Base-by-base conservation (phyloP, 2,113 vertebrate species). In the Heterotilapia buettikoferi region DNA sequence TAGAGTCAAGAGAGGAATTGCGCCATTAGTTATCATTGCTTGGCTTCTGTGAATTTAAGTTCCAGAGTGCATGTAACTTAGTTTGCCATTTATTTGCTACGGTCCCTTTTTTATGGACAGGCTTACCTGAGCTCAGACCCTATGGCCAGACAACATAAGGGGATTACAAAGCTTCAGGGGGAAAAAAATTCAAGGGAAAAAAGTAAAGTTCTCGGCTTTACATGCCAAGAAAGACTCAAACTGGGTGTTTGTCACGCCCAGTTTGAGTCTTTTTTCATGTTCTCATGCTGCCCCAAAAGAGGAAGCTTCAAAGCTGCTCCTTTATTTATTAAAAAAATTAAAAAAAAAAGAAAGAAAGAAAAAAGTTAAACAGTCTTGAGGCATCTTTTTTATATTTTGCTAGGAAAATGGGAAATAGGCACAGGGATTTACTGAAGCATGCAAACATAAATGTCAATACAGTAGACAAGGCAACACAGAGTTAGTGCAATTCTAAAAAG, bases 311-410 rank as follows among this genome's bases (percentile, higher is more conserved):
- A 76, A 76, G 71, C 71, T 11, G 16, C 24, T 76, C 3, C 16
- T 11, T 76, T 50, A 29, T 47, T 29, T 47, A 18, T 29, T 29
- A 18, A 29, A 5, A 3, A 24, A 71, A 71, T 0, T 0, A 7
- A n/a, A 6, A 26, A 56, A 61, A 1, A 43, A 18, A 18, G 1
- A 11, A 24, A 63, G 33, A 36, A 14, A 73, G 40, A 45, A 47
- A 47, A 47, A 26, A 24, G 40, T 45, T 73, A 18, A 73, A 76
- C 14, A 26, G 33, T 47, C 21, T 47, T 76, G 14, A 29, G 40
- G n/a, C 40, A 47, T 18, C 68, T 47, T 3, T 47, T 29, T 76
- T 76, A 18, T 18, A 29, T 47, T 76, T 47, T 76, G 24, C 21
- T 73, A 73, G 68, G 14, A 29, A 73, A 73, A 45, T 73, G 21